phyloP scores from a whole-genome alignment of 2,113 vertebrate species.

The Tursiops truncatus region DNA sequence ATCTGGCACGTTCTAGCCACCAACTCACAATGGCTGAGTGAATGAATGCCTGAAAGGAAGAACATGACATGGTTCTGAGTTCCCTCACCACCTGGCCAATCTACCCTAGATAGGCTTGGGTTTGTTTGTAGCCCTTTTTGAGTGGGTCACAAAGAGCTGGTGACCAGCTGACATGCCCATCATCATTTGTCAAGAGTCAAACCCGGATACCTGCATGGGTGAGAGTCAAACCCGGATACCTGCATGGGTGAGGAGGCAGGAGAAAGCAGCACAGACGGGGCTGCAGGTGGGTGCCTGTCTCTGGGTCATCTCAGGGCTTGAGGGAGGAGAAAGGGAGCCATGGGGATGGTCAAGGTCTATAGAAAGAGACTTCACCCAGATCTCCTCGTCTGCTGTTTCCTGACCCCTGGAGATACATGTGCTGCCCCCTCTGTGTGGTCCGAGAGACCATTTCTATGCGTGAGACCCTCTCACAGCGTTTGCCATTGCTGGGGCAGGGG shows the following conservation, averaged over 20 bases:
- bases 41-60: not conserved
- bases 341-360: not conserved
- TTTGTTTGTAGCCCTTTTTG: not conserved
- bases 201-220: not conserved
- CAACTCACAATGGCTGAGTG: not conserved
- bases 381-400: not conserved
- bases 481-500: not conserved
- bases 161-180: not conserved
- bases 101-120: not conserved
- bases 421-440: not conserved
- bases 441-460: not conserved
- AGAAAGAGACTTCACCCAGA: not conserved
- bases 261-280: not conserved
- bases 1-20: not conserved
- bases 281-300: not conserved
- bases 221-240: not conserved
- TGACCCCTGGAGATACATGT: not conserved
- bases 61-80: not conserved
- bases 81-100: not conserved
- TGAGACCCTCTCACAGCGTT: not conserved
- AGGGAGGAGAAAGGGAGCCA: not conserved
- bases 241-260: not conserved
- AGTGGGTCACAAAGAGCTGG: not conserved
- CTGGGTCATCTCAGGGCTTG: not conserved
- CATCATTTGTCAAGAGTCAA: not conserved